Percentiles rank a stretch among this genome's conserved stretches.
Evolutionary conservation across 1,140 invertebrate genomes (phyloP).

Genomic region (Leptinotarsa undecemlineata): DNA sequence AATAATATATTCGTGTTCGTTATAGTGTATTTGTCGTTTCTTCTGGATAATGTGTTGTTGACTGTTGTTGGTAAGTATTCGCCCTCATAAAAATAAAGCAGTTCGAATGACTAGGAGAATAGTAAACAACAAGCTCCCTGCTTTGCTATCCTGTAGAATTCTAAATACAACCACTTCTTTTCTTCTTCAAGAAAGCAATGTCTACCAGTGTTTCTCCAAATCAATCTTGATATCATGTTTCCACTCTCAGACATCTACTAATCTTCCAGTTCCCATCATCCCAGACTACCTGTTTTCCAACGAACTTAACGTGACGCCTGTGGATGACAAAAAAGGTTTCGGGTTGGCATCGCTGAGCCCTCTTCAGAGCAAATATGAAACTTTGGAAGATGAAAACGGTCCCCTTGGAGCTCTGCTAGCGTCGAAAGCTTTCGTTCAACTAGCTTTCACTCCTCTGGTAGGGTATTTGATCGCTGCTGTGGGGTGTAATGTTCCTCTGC

Average conservation of each 20-base stretch:
- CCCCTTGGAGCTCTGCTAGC: slow-evolving; percentile 80
- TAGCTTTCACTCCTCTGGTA: slow-evolving; percentile 81
- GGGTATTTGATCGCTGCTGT: slow-evolving; percentile 68
- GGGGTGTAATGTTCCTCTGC: slow-evolving; percentile 81
- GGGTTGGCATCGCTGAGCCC: slow-evolving; percentile 48
- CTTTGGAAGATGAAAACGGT: slow-evolving; percentile 68
- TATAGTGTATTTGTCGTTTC: slow-evolving; percentile 69
- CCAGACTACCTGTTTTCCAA: slow-evolving; percentile 76
- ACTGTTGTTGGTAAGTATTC: slow-evolving; percentile 75
- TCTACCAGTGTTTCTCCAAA: too few species aligned
- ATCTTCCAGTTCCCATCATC: slow-evolving; percentile 78
- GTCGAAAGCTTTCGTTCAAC: slow-evolving; percentile 85
- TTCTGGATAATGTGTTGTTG: slow-evolving; percentile 76
- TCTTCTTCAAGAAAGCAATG: too few species aligned
- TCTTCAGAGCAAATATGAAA: slow-evolving; percentile 52
- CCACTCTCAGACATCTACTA: too few species aligned
- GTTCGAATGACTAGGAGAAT: not conserved
- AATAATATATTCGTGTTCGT: slow-evolving; percentile 57
- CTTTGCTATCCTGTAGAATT: too few species aligned
- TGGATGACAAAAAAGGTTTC: slow-evolving; percentile 18
- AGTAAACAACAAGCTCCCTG: too few species aligned
- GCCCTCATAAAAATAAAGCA: not conserved
- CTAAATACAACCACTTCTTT: too few species aligned
- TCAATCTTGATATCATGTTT: too few species aligned
- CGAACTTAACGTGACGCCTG: slow-evolving; percentile 50